phyloP scores from a whole-genome alignment of 2,797 vertebrate species.

The Gobionotothen gibberifrons region DNA sequence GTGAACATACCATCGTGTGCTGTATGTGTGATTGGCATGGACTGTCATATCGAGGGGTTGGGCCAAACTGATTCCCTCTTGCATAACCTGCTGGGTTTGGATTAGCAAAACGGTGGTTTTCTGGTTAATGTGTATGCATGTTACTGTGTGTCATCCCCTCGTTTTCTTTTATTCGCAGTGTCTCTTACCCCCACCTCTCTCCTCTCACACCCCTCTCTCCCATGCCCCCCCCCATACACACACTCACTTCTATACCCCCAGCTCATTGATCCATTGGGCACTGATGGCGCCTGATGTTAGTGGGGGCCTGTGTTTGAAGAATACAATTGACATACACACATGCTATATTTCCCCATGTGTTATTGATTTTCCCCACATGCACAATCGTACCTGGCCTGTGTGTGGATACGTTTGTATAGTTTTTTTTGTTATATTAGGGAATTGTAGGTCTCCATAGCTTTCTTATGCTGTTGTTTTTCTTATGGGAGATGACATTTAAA shows the following conservation, averaged over 20 bases:
- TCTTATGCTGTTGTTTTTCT: not conserved
- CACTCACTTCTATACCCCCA: slow-evolving; percentile 51
- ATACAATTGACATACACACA: slow-evolving; percentile 33
- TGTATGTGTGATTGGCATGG: slow-evolving; percentile 66
- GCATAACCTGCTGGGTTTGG: slow-evolving; percentile 82
- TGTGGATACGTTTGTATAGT: not conserved
- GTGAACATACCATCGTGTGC: slow-evolving; percentile 27
- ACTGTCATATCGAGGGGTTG: slow-evolving; percentile 75
- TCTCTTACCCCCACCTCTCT: slow-evolving; percentile 3
- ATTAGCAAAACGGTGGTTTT: slow-evolving; percentile 74
- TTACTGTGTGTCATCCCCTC: slow-evolving; percentile 1
- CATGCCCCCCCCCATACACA: slow-evolving; percentile 24
- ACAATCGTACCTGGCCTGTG: not conserved
- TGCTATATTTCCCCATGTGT: slow-evolving; percentile 34
- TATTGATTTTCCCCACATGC: slow-evolving; percentile 35
- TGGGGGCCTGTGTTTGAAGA: slow-evolving; percentile 24
- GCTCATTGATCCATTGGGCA: slow-evolving; percentile 60
- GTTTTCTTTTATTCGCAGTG: slow-evolving; percentile 14
- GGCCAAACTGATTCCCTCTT: slow-evolving; percentile 78
- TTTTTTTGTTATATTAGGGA: not conserved
- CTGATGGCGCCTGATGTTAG: slow-evolving; percentile 65
- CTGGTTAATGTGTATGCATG: slow-evolving; percentile 36
- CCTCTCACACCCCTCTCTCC: not conserved
- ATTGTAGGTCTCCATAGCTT: not conserved
- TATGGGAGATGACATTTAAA: not conserved